Base-by-base conservation (phyloP, 2,113 vertebrate species). In the Argyrosomus japonicus region DNA sequence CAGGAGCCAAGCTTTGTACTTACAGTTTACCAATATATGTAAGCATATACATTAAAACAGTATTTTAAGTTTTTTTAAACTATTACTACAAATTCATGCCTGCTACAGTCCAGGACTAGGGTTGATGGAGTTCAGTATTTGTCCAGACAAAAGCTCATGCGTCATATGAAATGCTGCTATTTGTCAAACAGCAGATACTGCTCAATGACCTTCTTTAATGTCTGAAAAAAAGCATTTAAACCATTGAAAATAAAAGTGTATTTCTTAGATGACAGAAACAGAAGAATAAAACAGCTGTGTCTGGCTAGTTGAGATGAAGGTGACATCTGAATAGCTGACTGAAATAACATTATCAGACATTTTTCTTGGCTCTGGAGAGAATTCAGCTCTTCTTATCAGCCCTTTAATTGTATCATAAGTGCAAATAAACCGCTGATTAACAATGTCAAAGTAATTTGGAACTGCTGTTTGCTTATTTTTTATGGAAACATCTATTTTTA, bases 331-430 rank as follows among this genome's bases (percentile, higher is more conserved):
- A 25, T 40, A 25, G 21, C 64, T 71, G 58, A 71, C 56, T 48
- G 23, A 74, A 76, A 60, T 85, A 75, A 69, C 19, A 64, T 86
- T 73, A 63, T 57, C 25, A 77, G 54, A 73, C 32, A 53, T 21
- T 56, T 70, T 82, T 79, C 63, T 40, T 15, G 36, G 32, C 69
- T 72, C 60, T 77, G 29, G 65, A 63, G 45, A 61, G 10, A 36
- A 65, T 32, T 75, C 58, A 61, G 4, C 54, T 54, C 13, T 29
- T 58, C 50, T 75, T 58, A 17, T 63, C 43, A 75, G 48, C 19
- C 13, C 29, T 78, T 65, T 63, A 43, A 68, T 68, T 75, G 36
- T 21, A 72, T 67, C 56, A 60, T 43, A 70, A 75, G 21, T 57
- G 65, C 70, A 82, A 69, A 82, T 48, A 64, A 62, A 54, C 47